A percentile compares a stretch with the other conserved stretches of the same genome.
Conservation (phyloP, 2,113 vertebrate genomes). For the Girardinichthys multiradiatus region DNA sequence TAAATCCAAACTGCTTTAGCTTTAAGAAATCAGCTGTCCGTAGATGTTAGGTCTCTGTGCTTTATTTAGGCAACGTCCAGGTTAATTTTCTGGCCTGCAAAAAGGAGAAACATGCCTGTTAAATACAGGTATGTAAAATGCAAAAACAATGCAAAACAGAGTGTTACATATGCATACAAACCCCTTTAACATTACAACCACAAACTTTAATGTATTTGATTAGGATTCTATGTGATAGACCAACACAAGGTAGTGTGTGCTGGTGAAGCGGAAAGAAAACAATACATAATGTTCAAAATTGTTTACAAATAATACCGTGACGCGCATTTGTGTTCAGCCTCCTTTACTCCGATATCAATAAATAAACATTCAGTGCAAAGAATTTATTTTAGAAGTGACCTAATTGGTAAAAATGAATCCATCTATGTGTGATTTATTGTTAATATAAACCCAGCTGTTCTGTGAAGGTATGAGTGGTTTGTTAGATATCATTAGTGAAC, state of each 20-base stretch:
- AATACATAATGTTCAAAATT: too few relatives aligned
- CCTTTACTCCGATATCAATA: too few relatives aligned
- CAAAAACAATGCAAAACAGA: background rate
- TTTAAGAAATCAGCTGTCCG: constrained; percentile 1
- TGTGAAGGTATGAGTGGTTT: too few relatives aligned
- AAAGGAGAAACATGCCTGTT: constrained; percentile 29
- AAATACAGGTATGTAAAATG: background rate
- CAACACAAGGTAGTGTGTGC: background rate
- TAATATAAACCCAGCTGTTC: too few relatives aligned
- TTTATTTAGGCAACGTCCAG: constrained; percentile 11
- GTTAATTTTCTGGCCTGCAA: constrained; percentile 49
- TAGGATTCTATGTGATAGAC: background rate
- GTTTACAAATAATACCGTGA: too few relatives aligned
- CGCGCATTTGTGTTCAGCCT: too few relatives aligned
- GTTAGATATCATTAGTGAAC: too few relatives aligned
- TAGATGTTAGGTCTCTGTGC: background rate
- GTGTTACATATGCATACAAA: background rate
- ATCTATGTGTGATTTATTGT: too few relatives aligned
- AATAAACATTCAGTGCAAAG: too few relatives aligned
- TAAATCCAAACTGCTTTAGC: constrained; percentile 1
- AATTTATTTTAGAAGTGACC: too few relatives aligned
- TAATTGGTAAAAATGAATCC: too few relatives aligned
- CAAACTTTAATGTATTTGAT: background rate
- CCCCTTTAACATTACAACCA: background rate
- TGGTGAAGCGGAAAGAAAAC: too few relatives aligned